These are phyloP conservation scores for Sphaeramia orbicularis DNA, from an alignment of 2,797 vertebrate species.

Conservation along the genomic window DNA sequence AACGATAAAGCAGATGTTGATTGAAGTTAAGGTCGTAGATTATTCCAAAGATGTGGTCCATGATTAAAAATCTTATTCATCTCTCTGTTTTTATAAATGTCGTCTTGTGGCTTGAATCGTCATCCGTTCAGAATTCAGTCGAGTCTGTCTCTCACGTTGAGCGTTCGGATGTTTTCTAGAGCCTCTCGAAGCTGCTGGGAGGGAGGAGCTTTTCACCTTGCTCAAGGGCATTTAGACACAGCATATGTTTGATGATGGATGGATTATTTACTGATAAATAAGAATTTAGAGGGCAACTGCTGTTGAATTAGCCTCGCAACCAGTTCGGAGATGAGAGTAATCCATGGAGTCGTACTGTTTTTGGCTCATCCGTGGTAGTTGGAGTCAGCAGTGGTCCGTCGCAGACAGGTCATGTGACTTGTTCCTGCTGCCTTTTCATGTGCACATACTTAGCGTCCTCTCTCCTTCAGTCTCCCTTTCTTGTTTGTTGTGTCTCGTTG, in stretches of 20 bases:
- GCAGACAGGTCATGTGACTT: constrained; percentile 7
- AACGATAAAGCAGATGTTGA: too few species aligned
- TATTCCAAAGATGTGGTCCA: too few species aligned
- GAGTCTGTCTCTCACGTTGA: neutral
- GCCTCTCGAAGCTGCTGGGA: neutral
- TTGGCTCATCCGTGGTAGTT: neutral
- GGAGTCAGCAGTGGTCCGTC: neutral
- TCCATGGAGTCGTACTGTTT: neutral
- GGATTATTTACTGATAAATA: constrained; percentile 1
- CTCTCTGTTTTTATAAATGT: neutral
- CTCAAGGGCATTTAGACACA: constrained; percentile 20
- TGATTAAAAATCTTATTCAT: too few species aligned
- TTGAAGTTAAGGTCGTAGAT: too few species aligned
- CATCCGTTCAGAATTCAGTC: neutral
- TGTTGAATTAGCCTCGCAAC: too few species aligned
- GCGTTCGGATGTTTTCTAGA: constrained; percentile 7
- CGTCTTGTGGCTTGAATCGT: neutral
- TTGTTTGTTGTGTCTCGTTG: too few species aligned
- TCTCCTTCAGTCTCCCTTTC: too few species aligned
- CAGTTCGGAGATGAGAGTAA: neutral
- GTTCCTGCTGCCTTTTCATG: neutral
- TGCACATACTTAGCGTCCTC: too few species aligned
- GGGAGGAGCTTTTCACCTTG: constrained; percentile 15
- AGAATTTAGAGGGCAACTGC: neutral
- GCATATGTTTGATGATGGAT: constrained; percentile 11